These are phyloP conservation scores for Mnemiopsis leidyi DNA, from an alignment of 37 sponge, comb jelly and placozoan genomes.

Conservation along the genomic window DNA sequence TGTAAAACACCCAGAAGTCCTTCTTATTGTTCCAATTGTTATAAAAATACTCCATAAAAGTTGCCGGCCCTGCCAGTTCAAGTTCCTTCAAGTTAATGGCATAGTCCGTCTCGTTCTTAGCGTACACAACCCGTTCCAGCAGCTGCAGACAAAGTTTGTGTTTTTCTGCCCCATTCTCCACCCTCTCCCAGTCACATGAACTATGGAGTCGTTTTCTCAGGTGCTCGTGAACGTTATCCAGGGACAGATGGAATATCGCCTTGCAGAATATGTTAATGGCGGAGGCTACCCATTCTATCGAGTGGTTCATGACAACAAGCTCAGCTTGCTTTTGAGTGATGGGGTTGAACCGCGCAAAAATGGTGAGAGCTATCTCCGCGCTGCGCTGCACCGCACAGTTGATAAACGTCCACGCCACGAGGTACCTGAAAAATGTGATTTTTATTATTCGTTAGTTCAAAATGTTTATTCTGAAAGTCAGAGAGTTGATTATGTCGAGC, in stretches of 20 bases:
- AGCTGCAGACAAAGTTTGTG: not conserved
- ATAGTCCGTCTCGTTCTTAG: conserved; percentile 36
- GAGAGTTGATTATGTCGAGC: too few species aligned
- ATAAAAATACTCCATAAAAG: conserved; percentile 49
- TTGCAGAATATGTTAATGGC: conserved; percentile 55
- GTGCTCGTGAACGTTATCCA: conserved; percentile 61
- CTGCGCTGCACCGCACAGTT: conserved; percentile 57
- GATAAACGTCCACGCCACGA: conserved; percentile 61
- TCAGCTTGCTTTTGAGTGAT: conserved; percentile 50
- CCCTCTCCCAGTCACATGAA: conserved; percentile 30
- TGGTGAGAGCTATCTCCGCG: conserved; percentile 48
- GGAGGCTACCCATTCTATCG: conserved; percentile 42
- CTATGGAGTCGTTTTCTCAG: conserved; percentile 22
- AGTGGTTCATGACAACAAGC: conserved; percentile 59
- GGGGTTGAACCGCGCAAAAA: conserved; percentile 46
- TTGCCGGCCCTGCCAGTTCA: conserved; percentile 24
- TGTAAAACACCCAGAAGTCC: conserved; percentile 56
- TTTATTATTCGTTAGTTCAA: too few species aligned
- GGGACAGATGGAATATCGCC: conserved; percentile 30
- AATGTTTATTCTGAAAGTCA: too few species aligned
- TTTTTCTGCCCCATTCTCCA: conserved; percentile 35
- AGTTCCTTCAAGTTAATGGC: conserved; percentile 42
- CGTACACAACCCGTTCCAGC: conserved; percentile 52
- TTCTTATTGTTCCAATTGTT: conserved; percentile 57
- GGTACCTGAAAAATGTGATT: conserved; percentile 41